A percentile compares a stretch with the other conserved stretches of the same genome.
These are phyloP conservation scores for Tricholauxania praeusta DNA, from an alignment of 2,888 invertebrate genomes.

Conservation along the genomic window DNA sequence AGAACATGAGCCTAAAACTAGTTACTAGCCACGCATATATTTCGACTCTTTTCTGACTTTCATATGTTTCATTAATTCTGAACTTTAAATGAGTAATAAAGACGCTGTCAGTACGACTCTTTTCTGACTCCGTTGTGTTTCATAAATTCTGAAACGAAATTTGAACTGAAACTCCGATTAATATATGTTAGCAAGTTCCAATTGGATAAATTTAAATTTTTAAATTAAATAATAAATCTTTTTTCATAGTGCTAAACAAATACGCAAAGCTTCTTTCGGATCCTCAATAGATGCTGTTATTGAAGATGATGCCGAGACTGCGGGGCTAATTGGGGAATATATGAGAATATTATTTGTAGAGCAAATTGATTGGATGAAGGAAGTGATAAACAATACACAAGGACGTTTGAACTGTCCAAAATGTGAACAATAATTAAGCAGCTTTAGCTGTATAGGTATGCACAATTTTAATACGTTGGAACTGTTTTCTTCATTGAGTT, in stretches of 20 bases:
- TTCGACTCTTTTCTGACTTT: too few relatives aligned
- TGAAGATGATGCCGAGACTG: constrained; percentile 20
- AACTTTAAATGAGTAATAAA: too few relatives aligned
- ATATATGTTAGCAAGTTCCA: too few relatives aligned
- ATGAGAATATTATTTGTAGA: constrained; percentile 86
- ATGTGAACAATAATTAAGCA: constrained; percentile 86
- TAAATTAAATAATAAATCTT: too few relatives aligned
- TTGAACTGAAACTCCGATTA: too few relatives aligned
- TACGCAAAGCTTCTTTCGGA: constrained; percentile 57
- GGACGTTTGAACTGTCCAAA: constrained; percentile 90
- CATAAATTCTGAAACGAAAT: too few relatives aligned
- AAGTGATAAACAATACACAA: constrained; percentile 75
- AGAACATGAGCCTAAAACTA: too few relatives aligned
- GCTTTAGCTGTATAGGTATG: constrained; percentile 89
- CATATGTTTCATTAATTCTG: too few relatives aligned
- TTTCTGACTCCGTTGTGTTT: too few relatives aligned
- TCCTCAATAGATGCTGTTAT: constrained; percentile 32
- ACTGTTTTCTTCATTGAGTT: neutral
- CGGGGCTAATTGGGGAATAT: constrained; percentile 70
- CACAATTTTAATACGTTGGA: neutral
- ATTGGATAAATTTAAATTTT: too few relatives aligned
- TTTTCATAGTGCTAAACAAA: constrained; percentile 57
- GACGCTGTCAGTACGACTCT: too few relatives aligned
- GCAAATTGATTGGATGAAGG: constrained; percentile 89
- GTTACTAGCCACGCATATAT: too few relatives aligned